phyloP scores from a whole-genome alignment of 2,888 invertebrate genomes.

The Periphyllus acericola region DNA sequence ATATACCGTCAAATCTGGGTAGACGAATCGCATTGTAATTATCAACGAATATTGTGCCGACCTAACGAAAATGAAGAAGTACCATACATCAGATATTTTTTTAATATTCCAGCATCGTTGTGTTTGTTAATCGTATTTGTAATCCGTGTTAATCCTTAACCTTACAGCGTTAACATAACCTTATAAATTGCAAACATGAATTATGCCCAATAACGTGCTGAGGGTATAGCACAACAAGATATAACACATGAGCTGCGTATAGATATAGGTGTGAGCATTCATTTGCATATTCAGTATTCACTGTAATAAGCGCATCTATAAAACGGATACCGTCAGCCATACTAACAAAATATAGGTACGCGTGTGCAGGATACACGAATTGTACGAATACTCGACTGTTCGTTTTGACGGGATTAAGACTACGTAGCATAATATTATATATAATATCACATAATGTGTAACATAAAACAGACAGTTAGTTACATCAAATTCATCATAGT shows the following conservation, averaged over 20 bases:
- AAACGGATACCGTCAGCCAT: background rate
- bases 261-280: background rate
- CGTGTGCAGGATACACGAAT: background rate
- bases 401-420: no score
- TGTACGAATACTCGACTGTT: no score
- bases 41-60: background rate
- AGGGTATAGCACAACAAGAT: background rate
- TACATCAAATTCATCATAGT: background rate
- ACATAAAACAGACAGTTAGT: no score
- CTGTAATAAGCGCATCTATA: no score
- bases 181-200: background rate
- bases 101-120: background rate
- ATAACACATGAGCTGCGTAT: background rate
- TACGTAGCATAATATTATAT: no score
- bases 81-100: background rate
- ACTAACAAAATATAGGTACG: background rate
- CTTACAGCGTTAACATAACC: conserved; percentile 2
- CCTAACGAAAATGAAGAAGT: background rate
- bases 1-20: background rate
- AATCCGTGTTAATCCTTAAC: background rate
- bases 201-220: background rate
- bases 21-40: background rate
- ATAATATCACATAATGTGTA: no score
- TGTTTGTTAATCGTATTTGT: background rate
- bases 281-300: background rate